Evolutionary conservation across 2,797 vertebrate genomes (phyloP).

Genomic region (Sphenopsis melanotis): DNA sequence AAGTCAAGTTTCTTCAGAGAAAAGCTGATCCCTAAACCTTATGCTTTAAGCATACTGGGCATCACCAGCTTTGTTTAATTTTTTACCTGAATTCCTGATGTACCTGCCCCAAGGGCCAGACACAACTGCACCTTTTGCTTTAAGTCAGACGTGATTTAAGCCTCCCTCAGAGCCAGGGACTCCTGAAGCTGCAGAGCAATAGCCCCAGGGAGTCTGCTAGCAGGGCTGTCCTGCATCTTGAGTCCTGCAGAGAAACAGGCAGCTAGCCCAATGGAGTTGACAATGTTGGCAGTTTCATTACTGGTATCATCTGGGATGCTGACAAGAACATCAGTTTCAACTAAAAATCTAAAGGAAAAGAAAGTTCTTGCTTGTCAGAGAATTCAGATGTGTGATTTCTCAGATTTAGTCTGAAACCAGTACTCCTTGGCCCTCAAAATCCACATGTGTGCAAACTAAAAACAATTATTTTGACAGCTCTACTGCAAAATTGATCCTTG

Average conservation of each 20-base stretch:
- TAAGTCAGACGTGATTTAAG: not conserved
- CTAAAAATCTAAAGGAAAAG: not conserved
- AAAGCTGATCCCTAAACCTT: not conserved
- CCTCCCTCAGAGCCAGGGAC: not conserved
- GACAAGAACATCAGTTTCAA: conserved; percentile 20
- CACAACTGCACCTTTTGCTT: not conserved
- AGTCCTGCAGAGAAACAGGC: not conserved
- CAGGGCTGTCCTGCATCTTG: not conserved
- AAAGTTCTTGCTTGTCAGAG: conserved; percentile 20
- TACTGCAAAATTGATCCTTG: not conserved
- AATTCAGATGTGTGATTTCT: conserved; percentile 32
- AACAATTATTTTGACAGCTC: not conserved
- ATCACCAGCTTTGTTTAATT: not conserved
- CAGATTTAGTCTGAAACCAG: not conserved
- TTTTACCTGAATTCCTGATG: not conserved
- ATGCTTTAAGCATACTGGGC: not conserved
- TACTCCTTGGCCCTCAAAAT: not conserved
- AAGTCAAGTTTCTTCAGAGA: not conserved
- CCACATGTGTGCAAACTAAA: not conserved
- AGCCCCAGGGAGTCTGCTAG: not conserved
- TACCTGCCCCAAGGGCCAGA: not conserved
- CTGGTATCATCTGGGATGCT: conserved; percentile 4
- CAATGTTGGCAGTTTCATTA: conserved; percentile 11
- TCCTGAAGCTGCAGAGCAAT: not conserved
- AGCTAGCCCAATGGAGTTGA: not conserved